Conservation (phyloP, 1,140 invertebrate species). For the Drosophila azteca region DNA sequence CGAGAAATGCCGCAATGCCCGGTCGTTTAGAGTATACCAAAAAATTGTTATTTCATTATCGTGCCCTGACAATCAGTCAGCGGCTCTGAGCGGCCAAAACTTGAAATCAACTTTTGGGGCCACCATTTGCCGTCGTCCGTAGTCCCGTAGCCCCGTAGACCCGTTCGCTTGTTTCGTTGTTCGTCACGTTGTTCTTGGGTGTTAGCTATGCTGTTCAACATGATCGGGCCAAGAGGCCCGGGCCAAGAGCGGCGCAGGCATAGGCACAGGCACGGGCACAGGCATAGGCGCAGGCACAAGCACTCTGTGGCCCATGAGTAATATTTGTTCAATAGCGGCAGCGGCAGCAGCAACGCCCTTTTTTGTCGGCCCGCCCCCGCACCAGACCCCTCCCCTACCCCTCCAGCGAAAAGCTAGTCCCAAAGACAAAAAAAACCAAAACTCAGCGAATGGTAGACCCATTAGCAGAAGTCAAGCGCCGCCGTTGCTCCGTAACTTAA, state of each 20-base stretch:
- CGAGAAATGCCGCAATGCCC: not conserved
- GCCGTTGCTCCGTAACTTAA: not conserved
- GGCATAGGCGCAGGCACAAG: too few species aligned
- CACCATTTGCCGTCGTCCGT: slow-evolving; percentile 17
- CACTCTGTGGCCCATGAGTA: slow-evolving; percentile 53
- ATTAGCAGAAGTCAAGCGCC: slow-evolving; percentile 40
- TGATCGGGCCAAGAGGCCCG: slow-evolving; percentile 49
- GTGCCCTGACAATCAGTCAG: slow-evolving; percentile 77
- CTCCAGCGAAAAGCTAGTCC: not conserved
- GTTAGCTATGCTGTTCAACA: slow-evolving; percentile 78
- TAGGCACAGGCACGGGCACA: too few species aligned
- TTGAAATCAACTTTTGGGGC: slow-evolving; percentile 52
- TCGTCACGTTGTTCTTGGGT: slow-evolving; percentile 75
- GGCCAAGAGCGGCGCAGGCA: slow-evolving; percentile 29
- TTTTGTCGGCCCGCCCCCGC: slow-evolving; percentile 71
- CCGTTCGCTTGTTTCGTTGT: slow-evolving; percentile 24
- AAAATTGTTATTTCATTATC: slow-evolving; percentile 72
- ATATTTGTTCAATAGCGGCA: slow-evolving; percentile 71
- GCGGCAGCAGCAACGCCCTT: slow-evolving; percentile 64
- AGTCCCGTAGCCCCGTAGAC: slow-evolving; percentile 3
- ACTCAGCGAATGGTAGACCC: slow-evolving; percentile 14
- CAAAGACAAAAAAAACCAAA: slow-evolving; percentile 6
- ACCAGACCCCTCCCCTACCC: not conserved
- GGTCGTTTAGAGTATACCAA: slow-evolving; percentile 6
- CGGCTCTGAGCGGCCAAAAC: slow-evolving; percentile 29